Percentiles rank a stretch among this genome's conserved stretches.
Evolutionary conservation across 2,888 invertebrate species (phyloP).

Genomic region (Cotesia congregata): DNA sequence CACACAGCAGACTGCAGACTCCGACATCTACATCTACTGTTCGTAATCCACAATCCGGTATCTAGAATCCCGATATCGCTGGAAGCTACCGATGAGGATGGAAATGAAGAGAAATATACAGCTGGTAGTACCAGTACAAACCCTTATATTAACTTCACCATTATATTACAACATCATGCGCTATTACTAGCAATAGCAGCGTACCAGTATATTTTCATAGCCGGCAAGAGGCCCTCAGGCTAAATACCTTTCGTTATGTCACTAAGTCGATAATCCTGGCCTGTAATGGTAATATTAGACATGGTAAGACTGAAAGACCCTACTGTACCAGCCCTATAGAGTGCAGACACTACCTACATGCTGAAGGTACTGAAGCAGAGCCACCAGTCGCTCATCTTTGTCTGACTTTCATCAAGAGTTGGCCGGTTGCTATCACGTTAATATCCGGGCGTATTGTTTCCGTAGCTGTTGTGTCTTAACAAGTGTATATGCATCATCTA

Average conservation of each 20-base stretch:
- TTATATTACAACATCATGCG: conserved; percentile 5
- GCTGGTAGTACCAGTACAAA: neutral
- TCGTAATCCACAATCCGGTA: neutral
- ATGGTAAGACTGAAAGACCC: conserved; percentile 1
- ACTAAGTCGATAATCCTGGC: conserved; percentile 47
- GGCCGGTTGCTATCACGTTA: conserved; percentile 33
- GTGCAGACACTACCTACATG: no score
- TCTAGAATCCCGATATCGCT: neutral
- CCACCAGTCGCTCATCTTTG: neutral
- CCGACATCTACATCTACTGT: neutral
- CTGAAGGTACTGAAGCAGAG: no score
- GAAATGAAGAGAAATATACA: neutral
- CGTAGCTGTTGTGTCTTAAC: conserved; percentile 31
- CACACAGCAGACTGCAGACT: neutral
- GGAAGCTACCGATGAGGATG: conserved; percentile 1
- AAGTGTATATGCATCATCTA: conserved; percentile 22
- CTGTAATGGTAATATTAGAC: conserved; percentile 43
- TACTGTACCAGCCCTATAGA: conserved; percentile 23
- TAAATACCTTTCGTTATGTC: conserved; percentile 49
- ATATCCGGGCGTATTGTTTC: conserved; percentile 51
- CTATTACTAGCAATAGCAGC: neutral
- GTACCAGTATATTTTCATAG: conserved; percentile 40
- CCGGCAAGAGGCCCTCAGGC: conserved; percentile 39
- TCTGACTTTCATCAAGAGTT: neutral
- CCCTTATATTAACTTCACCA: conserved; percentile 17